Conservation (phyloP, 2,113 vertebrate species). For the Amphilophus citrinellus region DNA sequence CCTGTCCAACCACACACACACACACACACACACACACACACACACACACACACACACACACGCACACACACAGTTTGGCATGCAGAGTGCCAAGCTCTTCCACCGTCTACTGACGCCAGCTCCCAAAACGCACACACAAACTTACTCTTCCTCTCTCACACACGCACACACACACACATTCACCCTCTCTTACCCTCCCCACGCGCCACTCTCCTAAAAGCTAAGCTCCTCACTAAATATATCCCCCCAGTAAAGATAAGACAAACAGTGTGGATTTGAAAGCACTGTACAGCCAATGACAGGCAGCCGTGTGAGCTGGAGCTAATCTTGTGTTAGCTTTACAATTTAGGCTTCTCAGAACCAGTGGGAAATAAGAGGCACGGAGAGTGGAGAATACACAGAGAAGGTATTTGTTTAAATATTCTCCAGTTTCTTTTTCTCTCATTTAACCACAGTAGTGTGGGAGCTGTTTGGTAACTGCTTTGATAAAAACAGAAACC, state of each 20-base stretch:
- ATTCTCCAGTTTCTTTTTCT: background rate
- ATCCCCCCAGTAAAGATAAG: constrained; percentile 83
- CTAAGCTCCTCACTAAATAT: constrained; percentile 88
- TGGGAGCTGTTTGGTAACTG: background rate
- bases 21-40: constrained; percentile 36
- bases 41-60: constrained; percentile 40
- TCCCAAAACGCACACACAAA: constrained; percentile 42
- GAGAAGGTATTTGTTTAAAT: constrained; percentile 13
- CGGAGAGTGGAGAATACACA: constrained; percentile 8
- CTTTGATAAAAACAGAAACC: constrained; percentile 1
- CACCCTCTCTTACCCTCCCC: constrained; percentile 56
- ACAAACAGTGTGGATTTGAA: constrained; percentile 84
- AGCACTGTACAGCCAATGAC: constrained; percentile 79
- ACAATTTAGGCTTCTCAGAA: constrained; percentile 72
- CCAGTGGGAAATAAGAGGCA: constrained; percentile 13
- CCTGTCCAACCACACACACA: constrained; percentile 58
- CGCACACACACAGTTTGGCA: constrained; percentile 65
- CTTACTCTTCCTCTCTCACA: constrained; percentile 19
- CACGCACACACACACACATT: constrained; percentile 30
- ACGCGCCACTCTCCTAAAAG: constrained; percentile 72
- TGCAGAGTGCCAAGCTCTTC: constrained; percentile 82
- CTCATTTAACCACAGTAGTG: background rate
- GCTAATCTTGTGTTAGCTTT: constrained; percentile 79
- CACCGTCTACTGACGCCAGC: constrained; percentile 74
- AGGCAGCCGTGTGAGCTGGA: constrained; percentile 66